Conservation (phyloP, 2,113 vertebrate species). For the Epinephelus cyanopodus region DNA sequence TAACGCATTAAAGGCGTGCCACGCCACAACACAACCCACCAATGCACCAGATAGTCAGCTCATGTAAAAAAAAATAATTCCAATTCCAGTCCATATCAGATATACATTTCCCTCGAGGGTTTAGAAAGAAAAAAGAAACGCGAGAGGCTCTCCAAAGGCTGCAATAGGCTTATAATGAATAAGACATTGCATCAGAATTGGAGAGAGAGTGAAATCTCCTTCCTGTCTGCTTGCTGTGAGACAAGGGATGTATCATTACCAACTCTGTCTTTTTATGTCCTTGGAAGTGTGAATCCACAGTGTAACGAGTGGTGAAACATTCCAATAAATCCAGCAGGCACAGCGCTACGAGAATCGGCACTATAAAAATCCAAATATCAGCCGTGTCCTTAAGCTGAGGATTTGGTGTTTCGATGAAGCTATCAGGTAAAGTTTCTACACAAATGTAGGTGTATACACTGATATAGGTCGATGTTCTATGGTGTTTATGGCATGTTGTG, state of each 20-base stretch:
- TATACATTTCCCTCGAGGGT: slow-evolving; percentile 45
- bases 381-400: not conserved
- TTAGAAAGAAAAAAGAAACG: slow-evolving; percentile 21
- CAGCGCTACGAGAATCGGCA: slow-evolving; percentile 1
- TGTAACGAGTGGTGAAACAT: slow-evolving; percentile 31
- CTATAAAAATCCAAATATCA: slow-evolving; percentile 8
- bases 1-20: slow-evolving; percentile 29
- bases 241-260: slow-evolving; percentile 56
- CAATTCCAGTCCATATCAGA: slow-evolving; percentile 45
- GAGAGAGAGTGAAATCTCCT: slow-evolving; percentile 62
- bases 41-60: not conserved
- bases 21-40: not conserved
- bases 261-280: slow-evolving; percentile 55
- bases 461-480: not conserved
- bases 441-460: not conserved
- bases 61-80: slow-evolving; percentile 22
- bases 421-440: not conserved
- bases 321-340: slow-evolving; percentile 37
- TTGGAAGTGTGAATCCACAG: slow-evolving; percentile 57
- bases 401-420: slow-evolving; percentile 11
- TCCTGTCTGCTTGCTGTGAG: slow-evolving; percentile 49
- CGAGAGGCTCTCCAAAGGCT: slow-evolving; percentile 35
- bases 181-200: slow-evolving; percentile 72
- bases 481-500: not conserved
- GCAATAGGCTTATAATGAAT: slow-evolving; percentile 71